Base-by-base conservation (phyloP, 1,140 invertebrate genomes). In the Danaus melanippus region DNA sequence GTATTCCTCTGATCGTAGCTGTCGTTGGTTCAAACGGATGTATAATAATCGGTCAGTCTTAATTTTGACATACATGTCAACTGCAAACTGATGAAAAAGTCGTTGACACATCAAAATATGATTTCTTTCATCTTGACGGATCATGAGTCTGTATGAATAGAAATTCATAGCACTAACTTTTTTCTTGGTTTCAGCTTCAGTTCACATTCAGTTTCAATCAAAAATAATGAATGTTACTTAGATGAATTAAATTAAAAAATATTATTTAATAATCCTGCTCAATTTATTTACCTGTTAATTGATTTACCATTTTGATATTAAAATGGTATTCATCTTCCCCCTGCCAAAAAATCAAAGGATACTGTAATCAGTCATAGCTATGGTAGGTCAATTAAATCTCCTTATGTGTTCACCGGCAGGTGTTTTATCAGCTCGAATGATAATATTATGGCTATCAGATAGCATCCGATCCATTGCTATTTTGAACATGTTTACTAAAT, bases 51-150 rank as follows among this genome's bases (percentile, higher is more conserved):
- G 61, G 53, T 84, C 69, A n/a, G 62, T 66, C 64, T 87, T 72
- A 49, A 85, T 72, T 74, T 83, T 84, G 1, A 66, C 70, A 63
- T 79, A 84, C 53, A 68, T 70, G 60, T 86, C 78, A 17, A 85
- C 80, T 10, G 62, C 42, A 71, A 21, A 52, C 42, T 44, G 71
- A 47, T 84, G 71, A 62, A 68, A 71, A 17, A 32, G 21, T 8
- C 21, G 7, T 32, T 32, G 21, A 32, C 21, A 32, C 21, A 32
- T 32, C 21, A 32, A 32, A 32, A 8, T 32, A 32, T 32, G 21
- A 32, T 32, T 32, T 32, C 2, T 7, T 32, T 32, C 21, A 32
- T 5, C 21, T 51, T 56, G 46, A 56, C 84, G 67, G 59, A 87
- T 73, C 64, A 69, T 69, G 7, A 66, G 49, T 45, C 56, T 42